Evolutionary conservation across 2,888 invertebrate genomes (phyloP).

Genomic region (Galeruca laticollis): DNA sequence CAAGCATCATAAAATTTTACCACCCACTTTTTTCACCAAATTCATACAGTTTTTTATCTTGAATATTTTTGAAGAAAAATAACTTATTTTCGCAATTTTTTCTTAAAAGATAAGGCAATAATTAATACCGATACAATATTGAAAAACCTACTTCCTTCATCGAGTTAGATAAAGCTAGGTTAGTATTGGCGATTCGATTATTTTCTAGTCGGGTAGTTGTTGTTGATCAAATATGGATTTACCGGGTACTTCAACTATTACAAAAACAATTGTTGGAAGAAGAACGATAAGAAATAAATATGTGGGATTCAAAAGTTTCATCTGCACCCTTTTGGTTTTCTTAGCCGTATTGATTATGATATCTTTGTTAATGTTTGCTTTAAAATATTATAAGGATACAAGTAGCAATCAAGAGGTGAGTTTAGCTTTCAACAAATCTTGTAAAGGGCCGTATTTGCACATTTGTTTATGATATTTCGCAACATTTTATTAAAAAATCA

Average conservation of each 20-base stretch:
- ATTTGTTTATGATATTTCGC: too few relatives aligned
- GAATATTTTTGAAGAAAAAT: background rate
- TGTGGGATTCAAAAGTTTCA: background rate
- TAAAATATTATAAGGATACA: background rate
- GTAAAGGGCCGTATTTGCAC: background rate
- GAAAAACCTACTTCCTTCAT: background rate
- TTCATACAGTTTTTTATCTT: too few relatives aligned
- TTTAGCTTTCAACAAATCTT: background rate
- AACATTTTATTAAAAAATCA: too few relatives aligned
- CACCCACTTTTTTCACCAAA: too few relatives aligned
- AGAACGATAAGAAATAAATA: background rate
- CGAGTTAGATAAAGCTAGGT: background rate
- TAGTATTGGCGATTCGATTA: background rate
- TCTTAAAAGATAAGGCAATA: background rate
- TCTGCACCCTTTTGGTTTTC: background rate
- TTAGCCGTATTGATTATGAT: constrained; percentile 4
- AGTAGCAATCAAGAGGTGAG: background rate
- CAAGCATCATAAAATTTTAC: too few relatives aligned
- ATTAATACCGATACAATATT: background rate
- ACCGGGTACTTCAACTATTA: background rate
- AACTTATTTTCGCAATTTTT: background rate
- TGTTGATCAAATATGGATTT: background rate
- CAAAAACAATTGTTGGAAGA: background rate
- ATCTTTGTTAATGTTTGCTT: background rate
- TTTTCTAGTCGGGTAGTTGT: background rate